Evolutionary conservation across 2,113 vertebrate species (phyloP).

Genomic region (Macheiramphus alcinus): DNA sequence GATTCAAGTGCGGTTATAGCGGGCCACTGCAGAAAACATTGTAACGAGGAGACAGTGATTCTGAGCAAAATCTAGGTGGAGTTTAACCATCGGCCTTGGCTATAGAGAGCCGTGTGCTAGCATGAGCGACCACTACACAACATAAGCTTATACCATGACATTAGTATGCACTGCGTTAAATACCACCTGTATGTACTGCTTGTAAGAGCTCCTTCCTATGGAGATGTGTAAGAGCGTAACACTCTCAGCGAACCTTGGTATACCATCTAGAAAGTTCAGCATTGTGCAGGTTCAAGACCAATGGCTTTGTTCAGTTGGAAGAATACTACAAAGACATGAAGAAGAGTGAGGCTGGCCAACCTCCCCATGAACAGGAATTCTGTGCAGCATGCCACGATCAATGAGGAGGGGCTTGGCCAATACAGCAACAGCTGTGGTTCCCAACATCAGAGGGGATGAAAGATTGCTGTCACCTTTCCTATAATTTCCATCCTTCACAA

Average conservation of each 20-base stretch:
- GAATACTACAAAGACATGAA: background rate
- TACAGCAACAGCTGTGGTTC: background rate
- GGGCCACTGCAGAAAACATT: background rate
- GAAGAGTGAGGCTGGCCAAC: background rate
- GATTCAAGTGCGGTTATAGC: background rate
- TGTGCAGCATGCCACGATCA: background rate
- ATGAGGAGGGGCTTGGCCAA: fast-evolving
- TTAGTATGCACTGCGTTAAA: background rate
- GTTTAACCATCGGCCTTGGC: background rate
- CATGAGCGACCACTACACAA: fast-evolving
- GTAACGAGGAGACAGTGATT: background rate
- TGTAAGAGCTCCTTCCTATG: background rate
- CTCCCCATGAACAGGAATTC: background rate
- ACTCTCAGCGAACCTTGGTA: background rate
- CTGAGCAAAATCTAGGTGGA: background rate
- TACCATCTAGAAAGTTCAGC: background rate
- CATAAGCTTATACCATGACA: background rate
- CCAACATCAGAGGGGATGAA: background rate
- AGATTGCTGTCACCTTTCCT: background rate
- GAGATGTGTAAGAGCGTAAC: fast-evolving
- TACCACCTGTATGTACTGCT: background rate
- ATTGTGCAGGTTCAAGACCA: background rate
- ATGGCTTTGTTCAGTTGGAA: background rate
- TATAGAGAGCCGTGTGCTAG: background rate
- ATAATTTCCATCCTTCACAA: background rate